A percentile compares a stretch with the other conserved stretches of the same genome.
These are phyloP conservation scores for Pseudotriccus pelzelni DNA, from an alignment of 2,797 vertebrate genomes.

Conservation along the genomic window DNA sequence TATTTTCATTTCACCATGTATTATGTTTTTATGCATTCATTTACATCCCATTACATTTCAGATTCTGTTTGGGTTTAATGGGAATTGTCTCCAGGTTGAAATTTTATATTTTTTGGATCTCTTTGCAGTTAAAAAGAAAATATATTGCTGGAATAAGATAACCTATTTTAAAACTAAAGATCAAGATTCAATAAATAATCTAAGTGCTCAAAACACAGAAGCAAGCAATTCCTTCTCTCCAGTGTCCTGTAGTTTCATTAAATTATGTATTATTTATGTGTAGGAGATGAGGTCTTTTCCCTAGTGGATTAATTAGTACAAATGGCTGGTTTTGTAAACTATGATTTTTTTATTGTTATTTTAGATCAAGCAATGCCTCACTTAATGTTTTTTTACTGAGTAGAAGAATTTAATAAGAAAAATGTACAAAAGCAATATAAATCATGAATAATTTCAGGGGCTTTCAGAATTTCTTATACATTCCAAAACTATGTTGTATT, in stretches of 20 bases:
- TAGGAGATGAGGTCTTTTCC: neutral
- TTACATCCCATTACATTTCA: neutral
- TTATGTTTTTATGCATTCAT: neutral
- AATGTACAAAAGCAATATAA: neutral
- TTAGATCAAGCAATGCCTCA: neutral
- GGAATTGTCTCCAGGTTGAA: neutral
- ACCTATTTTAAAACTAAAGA: neutral
- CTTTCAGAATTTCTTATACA: neutral
- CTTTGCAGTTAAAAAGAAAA: neutral
- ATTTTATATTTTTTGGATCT: neutral
- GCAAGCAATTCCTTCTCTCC: neutral
- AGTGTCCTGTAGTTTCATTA: slow-evolving; percentile 3
- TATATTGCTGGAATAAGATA: neutral
- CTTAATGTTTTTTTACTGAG: neutral
- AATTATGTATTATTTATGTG: slow-evolving; percentile 45
- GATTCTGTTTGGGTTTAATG: neutral
- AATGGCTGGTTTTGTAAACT: slow-evolving; percentile 17
- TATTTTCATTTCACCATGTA: neutral
- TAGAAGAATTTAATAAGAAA: neutral
- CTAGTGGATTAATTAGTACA: slow-evolving; percentile 53
- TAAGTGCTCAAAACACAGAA: neutral
- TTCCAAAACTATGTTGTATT: neutral
- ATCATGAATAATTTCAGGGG: neutral
- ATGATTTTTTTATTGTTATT: slow-evolving; percentile 6
- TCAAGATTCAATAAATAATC: slow-evolving; percentile 20